A percentile compares a stretch with the other conserved stretches of the same genome.
Evolutionary conservation across 1,140 invertebrate species (phyloP).

Genomic region (Drosophila paulistorum): DNA sequence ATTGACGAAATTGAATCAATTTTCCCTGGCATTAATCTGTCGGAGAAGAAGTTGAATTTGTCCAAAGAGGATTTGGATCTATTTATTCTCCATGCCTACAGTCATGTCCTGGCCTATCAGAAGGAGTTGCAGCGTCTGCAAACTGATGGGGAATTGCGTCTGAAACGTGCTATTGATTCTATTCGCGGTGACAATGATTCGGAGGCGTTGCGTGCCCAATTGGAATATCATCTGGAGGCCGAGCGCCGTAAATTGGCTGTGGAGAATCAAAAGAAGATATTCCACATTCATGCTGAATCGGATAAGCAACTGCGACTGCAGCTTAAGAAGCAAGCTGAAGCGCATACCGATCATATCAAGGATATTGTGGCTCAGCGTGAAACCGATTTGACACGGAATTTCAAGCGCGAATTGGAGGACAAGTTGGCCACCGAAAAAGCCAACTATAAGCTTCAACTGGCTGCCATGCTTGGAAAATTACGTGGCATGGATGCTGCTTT

Average conservation of each 20-base stretch:
- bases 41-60: constrained; percentile 86
- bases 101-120: constrained; percentile 87
- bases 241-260: constrained; percentile 84
- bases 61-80: constrained; percentile 87
- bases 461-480: constrained; percentile 91
- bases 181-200: constrained; percentile 83
- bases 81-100: constrained; percentile 87
- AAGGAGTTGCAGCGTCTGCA: constrained; percentile 88
- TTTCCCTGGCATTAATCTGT: constrained; percentile 88
- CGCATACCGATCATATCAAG: constrained; percentile 92
- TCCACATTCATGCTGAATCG: constrained; percentile 86
- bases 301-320: constrained; percentile 90
- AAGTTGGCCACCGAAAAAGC: constrained; percentile 87
- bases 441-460: constrained; percentile 90
- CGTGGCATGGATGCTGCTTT: constrained; percentile 94
- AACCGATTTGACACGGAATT: constrained; percentile 87
- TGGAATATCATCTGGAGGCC: constrained; percentile 85
- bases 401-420: constrained; percentile 88
- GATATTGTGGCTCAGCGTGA: constrained; percentile 89
- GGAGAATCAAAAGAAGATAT: constrained; percentile 85
- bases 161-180: constrained; percentile 86
- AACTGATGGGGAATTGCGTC: constrained; percentile 86
- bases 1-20: constrained; percentile 89
- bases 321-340: constrained; percentile 90
- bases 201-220: constrained; percentile 83